A percentile compares a stretch with the other conserved stretches of the same genome.
Conservation (phyloP, 2,113 vertebrate genomes). For the Charina bottae region DNA sequence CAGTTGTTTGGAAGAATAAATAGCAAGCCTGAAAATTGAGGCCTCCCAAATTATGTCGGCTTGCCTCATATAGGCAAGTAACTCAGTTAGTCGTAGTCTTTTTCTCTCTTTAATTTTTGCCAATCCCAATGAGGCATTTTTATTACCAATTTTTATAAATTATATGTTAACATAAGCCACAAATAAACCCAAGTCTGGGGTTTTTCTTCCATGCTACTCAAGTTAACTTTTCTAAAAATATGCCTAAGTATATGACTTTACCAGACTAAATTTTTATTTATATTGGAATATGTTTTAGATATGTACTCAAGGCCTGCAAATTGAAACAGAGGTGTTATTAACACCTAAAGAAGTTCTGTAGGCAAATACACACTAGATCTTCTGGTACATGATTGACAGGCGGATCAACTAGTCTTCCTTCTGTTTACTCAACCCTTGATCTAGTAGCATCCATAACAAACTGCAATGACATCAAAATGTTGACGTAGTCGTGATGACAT, state of each 20-base stretch:
- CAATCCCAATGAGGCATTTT: slow-evolving; percentile 45
- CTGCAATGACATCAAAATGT: neutral
- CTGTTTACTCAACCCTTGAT: neutral
- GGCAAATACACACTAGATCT: neutral
- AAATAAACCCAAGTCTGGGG: slow-evolving; percentile 53
- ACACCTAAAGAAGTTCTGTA: neutral
- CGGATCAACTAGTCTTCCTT: neutral
- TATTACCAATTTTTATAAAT: slow-evolving; percentile 64
- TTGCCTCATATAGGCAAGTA: slow-evolving; percentile 30
- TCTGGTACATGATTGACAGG: neutral
- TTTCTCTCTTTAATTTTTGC: slow-evolving; percentile 46
- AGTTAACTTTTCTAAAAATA: slow-evolving; percentile 47
- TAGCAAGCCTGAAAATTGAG: slow-evolving; percentile 43
- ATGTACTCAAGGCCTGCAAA: neutral
- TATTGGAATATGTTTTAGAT: slow-evolving; percentile 42
- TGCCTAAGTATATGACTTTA: slow-evolving; percentile 19
- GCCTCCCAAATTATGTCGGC: slow-evolving; percentile 14
- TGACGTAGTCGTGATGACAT: neutral
- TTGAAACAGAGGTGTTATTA: neutral
- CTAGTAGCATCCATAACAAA: neutral
- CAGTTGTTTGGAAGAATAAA: slow-evolving; percentile 17
- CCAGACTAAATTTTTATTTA: slow-evolving; percentile 38
- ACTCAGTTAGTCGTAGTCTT: slow-evolving; percentile 42
- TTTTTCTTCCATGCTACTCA: slow-evolving; percentile 20
- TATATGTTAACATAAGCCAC: slow-evolving; percentile 57